A percentile compares a stretch with the other conserved stretches of the same genome.
Evolutionary conservation across 2,888 invertebrate species (phyloP).

Genomic region (Erebia aethiops): DNA sequence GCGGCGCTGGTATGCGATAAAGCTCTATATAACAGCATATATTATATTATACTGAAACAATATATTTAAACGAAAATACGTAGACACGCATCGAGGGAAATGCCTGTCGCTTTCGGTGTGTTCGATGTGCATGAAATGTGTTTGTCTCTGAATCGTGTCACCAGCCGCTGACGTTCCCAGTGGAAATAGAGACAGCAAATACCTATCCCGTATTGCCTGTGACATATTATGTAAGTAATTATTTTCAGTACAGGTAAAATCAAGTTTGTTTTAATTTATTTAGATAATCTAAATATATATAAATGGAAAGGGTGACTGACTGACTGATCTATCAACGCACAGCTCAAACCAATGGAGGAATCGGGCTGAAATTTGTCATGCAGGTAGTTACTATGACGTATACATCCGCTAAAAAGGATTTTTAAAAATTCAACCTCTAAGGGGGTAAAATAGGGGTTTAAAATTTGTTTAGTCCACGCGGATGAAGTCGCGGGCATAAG

Average conservation of each 20-base stretch:
- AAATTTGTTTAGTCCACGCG: too few species aligned
- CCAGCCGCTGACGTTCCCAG: background rate
- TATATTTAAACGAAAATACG: background rate
- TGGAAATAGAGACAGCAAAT: constrained; percentile 13
- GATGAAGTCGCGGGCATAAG: too few species aligned
- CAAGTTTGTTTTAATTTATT: background rate
- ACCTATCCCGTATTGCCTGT: background rate
- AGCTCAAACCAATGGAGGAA: too few species aligned
- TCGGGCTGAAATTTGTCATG: too few species aligned
- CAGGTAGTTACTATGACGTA: too few species aligned
- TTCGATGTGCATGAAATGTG: constrained; percentile 23
- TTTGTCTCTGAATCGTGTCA: constrained; percentile 9
- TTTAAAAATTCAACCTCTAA: too few species aligned
- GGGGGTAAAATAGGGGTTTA: too few species aligned
- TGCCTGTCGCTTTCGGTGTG: constrained; percentile 10
- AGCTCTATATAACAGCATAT: background rate
- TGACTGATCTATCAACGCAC: too few species aligned
- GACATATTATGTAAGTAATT: background rate
- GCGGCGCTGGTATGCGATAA: background rate
- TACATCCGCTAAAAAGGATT: too few species aligned
- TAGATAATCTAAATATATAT: too few species aligned
- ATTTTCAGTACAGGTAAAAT: background rate
- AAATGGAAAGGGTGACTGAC: too few species aligned
- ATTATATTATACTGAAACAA: background rate
- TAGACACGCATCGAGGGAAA: background rate